These are phyloP conservation scores for Melozone crissalis DNA, from an alignment of 2,113 vertebrate genomes.

Conservation along the genomic window DNA sequence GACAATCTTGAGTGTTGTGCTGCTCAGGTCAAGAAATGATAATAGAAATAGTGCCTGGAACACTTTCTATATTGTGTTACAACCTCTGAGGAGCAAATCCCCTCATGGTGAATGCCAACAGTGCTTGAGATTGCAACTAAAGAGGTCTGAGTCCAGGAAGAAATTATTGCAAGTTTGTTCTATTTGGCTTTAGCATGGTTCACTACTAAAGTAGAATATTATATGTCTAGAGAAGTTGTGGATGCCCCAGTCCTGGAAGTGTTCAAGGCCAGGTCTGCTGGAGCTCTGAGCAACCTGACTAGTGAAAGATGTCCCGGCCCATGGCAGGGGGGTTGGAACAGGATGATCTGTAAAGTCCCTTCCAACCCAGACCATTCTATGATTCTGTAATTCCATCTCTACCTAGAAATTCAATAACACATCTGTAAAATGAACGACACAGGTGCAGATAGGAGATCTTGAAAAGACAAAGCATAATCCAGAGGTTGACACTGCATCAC, in stretches of 20 bases:
- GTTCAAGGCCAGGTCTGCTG: background rate
- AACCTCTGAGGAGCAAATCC: background rate
- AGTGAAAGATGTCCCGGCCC: background rate
- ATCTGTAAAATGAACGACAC: background rate
- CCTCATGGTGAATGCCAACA: background rate
- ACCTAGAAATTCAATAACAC: background rate
- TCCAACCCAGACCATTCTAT: background rate
- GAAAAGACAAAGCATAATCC: background rate
- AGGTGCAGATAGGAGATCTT: background rate
- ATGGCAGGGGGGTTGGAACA: rapidly evolving
- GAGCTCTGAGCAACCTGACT: background rate
- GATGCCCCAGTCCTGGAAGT: background rate
- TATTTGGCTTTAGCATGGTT: background rate
- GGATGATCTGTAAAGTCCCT: background rate
- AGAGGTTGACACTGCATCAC: background rate
- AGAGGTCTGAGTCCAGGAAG: background rate
- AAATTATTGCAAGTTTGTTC: background rate
- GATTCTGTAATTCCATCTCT: background rate
- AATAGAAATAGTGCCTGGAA: background rate
- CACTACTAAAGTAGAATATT: background rate
- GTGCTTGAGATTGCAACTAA: background rate
- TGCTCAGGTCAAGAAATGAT: background rate
- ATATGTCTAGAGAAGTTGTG: background rate
- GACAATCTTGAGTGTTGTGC: background rate
- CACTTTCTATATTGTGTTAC: background rate